Conservation (phyloP, 2,888 invertebrate species). For the Folsomia candida region DNA sequence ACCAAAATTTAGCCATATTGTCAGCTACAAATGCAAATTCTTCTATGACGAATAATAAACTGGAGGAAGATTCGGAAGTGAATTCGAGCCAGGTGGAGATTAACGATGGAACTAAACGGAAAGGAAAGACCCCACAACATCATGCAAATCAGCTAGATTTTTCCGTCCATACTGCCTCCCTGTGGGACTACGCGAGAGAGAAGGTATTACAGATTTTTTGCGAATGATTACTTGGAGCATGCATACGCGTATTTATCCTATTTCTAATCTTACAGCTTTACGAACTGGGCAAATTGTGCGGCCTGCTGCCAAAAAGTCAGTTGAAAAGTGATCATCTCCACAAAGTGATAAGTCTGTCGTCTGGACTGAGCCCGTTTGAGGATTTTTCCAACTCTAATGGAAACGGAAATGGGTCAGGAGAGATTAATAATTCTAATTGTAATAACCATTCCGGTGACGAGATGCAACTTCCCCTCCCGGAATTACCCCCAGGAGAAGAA, state of each 20-base stretch:
- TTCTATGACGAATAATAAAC: neutral
- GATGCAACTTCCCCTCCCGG: neutral
- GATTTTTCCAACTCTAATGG: slow-evolving; percentile 25
- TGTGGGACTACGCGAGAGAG: slow-evolving; percentile 83
- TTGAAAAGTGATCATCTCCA: slow-evolving; percentile 86
- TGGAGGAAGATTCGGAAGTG: slow-evolving; percentile 14
- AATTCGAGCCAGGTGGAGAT: slow-evolving; percentile 6
- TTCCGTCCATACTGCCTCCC: slow-evolving; percentile 75
- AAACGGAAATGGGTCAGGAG: slow-evolving; percentile 27
- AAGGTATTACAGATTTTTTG: slow-evolving; percentile 70
- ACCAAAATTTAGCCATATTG: neutral
- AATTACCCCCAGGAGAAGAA: slow-evolving; percentile 14
- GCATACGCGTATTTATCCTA: too few species aligned
- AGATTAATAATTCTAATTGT: neutral
- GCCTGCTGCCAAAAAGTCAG: slow-evolving; percentile 77
- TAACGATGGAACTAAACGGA: neutral
- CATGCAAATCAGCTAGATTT: slow-evolving; percentile 48
- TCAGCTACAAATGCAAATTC: neutral
- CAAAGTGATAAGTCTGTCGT: slow-evolving; percentile 81
- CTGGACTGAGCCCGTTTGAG: slow-evolving; percentile 65
- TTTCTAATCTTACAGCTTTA: slow-evolving; percentile 62
- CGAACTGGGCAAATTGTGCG: slow-evolving; percentile 83
- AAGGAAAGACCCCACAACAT: slow-evolving; percentile 15
- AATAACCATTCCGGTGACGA: slow-evolving; percentile 15
- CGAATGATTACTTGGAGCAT: too few species aligned